Evolutionary conservation across 2,113 vertebrate species (phyloP), one percentile per base, ranked within the genome.

Genomic region (Balaeniceps rex): DNA sequence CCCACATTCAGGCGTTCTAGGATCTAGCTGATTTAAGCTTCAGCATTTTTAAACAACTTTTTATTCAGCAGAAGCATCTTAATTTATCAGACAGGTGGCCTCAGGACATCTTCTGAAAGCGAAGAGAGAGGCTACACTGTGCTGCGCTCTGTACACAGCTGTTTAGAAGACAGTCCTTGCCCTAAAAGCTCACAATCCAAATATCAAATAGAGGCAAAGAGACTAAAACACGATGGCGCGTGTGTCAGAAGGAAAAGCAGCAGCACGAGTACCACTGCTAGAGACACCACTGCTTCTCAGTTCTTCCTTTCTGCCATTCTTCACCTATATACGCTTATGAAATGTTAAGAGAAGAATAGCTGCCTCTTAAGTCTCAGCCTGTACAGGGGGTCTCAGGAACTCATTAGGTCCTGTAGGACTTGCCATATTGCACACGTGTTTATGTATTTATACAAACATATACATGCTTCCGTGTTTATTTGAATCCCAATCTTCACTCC

Each of bases 391-490:
- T 2, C 44, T 83, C 33, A 63, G 40, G 42, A 63, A 40, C 38
- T 36, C 12, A 6, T 9, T 7, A 25, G 34, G 28, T 52, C n/a
- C 44, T 26, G 29, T 19, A 36, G 34, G 12, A 80, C 12, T 3
- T 65, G n/a, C 44, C 24, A 18, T 26, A 12, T 6, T 47, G 46
- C 14, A 47, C 16, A 3, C 0, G 0, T 16, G 7, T 38, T 34
- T 18, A 14, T 18, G 11, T 33, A 13, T 31, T 40, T 54, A 14
- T 14, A 64, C 4, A 12, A 64, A 81, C 12, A 10, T 3, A 33
- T 1, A 40, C 6, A 21, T 2, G 4, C 28, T n/a, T 42, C 75
- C 13, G 26, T 21, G 24, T 11, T 70, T n/a, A 19, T 40, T 0
- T 49, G 28, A 57, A 88, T 8, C 42, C 25, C 25, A n/a, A 0